Conservation (phyloP, 2,888 invertebrate genomes). For the Leptogaster cylindrica region DNA sequence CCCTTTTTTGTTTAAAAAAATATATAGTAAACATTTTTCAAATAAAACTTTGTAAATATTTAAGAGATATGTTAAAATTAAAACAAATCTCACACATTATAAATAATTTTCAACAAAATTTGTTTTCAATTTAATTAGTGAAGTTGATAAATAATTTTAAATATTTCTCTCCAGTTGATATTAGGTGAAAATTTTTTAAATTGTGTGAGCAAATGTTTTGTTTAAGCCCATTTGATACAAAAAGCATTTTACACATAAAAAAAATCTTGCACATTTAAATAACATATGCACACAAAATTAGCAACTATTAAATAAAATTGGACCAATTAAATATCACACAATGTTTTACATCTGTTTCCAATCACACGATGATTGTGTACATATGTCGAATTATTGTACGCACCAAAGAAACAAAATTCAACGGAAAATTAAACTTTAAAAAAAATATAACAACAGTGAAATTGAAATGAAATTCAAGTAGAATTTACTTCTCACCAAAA, state of each 20-base stretch:
- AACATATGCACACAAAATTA: constrained; percentile 25
- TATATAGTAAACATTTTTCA: constrained; percentile 2
- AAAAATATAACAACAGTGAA: constrained; percentile 10
- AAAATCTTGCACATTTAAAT: constrained; percentile 14
- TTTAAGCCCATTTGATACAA: background rate
- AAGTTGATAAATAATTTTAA: too few relatives aligned
- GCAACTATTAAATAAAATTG: too few relatives aligned
- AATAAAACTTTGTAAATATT: background rate
- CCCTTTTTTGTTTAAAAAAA: constrained; percentile 26
- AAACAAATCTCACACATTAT: background rate
- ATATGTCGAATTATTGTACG: constrained; percentile 5
- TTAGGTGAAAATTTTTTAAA: background rate
- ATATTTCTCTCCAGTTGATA: too few relatives aligned
- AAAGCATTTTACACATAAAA: background rate
- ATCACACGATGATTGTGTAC: background rate
- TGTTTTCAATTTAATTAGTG: too few relatives aligned
- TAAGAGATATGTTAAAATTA: background rate
- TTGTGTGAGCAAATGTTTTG: background rate
- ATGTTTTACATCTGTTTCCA: too few relatives aligned
- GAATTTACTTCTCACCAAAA: constrained; percentile 21
- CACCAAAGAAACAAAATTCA: too few relatives aligned
- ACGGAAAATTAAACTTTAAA: constrained; percentile 18
- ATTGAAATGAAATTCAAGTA: constrained; percentile 14
- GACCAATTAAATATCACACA: too few relatives aligned
- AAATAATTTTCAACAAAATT: background rate